phyloP scores from a whole-genome alignment of 1,140 invertebrate genomes.

The Manduca sexta region DNA sequence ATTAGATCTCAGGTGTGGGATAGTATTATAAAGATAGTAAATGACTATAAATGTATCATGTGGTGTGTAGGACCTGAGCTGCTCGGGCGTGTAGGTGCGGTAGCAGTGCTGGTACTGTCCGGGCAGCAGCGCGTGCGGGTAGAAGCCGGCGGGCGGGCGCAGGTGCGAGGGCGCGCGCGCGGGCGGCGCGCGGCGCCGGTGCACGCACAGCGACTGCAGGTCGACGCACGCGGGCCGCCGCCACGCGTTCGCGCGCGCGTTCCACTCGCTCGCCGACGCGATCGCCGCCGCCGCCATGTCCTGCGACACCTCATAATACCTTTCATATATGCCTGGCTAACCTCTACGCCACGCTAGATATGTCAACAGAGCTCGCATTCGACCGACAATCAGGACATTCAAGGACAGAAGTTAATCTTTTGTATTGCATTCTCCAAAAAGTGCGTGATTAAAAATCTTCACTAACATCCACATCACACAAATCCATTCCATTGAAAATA shows the following conservation, averaged over 20 bases:
- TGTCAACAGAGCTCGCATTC: too few relatives aligned
- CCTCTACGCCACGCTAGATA: too few relatives aligned
- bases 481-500: too few relatives aligned
- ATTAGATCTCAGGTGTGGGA: too few relatives aligned
- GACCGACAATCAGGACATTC: too few relatives aligned
- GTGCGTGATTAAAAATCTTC: too few relatives aligned
- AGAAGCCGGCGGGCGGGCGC: slow-evolving; percentile 82
- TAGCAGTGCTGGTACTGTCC: slow-evolving; percentile 95
- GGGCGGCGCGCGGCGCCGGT: slow-evolving; percentile 78
- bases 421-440: too few relatives aligned
- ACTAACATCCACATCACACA: too few relatives aligned
- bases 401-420: too few relatives aligned
- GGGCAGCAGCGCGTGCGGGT: slow-evolving; percentile 92
- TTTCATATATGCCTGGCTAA: too few relatives aligned
- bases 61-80: slow-evolving; percentile 74
- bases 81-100: slow-evolving; percentile 75
- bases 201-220: slow-evolving; percentile 84
- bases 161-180: slow-evolving; percentile 53
- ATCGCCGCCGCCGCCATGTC: slow-evolving; percentile 90
- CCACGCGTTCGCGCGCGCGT: slow-evolving; percentile 87
- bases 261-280: slow-evolving; percentile 91
- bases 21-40: too few relatives aligned
- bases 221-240: slow-evolving; percentile 77
- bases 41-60: too few relatives aligned
- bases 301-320: slow-evolving; percentile 37